A percentile compares a stretch with the other conserved stretches of the same genome.
Conservation (phyloP, 2,888 invertebrate species). For the Myopa testacea region DNA sequence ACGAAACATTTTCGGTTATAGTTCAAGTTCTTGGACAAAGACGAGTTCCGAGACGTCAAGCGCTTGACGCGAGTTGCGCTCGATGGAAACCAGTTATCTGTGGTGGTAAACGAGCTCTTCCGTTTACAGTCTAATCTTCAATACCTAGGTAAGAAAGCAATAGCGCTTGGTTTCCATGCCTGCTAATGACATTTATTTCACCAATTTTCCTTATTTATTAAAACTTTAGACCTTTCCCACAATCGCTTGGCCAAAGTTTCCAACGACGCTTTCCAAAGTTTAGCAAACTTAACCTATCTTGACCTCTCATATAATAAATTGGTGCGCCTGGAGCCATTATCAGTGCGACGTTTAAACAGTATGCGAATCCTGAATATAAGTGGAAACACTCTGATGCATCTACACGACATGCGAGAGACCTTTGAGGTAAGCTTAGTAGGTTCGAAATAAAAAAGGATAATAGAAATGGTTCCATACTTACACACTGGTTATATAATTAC, state of each 20-base stretch:
- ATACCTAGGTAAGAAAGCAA: conserved; percentile 62
- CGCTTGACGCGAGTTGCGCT: conserved; percentile 75
- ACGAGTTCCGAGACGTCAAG: conserved; percentile 79
- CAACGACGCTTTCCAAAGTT: conserved; percentile 79
- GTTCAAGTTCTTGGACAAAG: conserved; percentile 80
- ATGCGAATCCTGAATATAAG: conserved; percentile 77
- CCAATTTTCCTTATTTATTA: conserved; percentile 8
- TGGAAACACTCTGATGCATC: conserved; percentile 72
- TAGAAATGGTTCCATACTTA: too few relatives aligned
- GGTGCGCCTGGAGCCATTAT: conserved; percentile 75
- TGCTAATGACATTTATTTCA: not conserved
- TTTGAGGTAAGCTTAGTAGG: conserved; percentile 61
- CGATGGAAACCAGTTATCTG: conserved; percentile 83
- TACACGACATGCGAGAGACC: conserved; percentile 65
- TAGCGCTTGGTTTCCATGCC: not conserved
- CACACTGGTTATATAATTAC: too few relatives aligned
- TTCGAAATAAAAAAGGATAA: not conserved
- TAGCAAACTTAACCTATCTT: conserved; percentile 76
- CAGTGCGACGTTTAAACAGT: conserved; percentile 66
- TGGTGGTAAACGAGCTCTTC: conserved; percentile 80
- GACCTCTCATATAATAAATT: conserved; percentile 84
- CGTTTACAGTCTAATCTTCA: conserved; percentile 66
- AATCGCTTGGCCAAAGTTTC: conserved; percentile 82
- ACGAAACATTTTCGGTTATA: conserved; percentile 42
- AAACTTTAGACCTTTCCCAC: conserved; percentile 72